Conservation (phyloP, 2,888 invertebrate genomes). For the Spodoptera littoralis region DNA sequence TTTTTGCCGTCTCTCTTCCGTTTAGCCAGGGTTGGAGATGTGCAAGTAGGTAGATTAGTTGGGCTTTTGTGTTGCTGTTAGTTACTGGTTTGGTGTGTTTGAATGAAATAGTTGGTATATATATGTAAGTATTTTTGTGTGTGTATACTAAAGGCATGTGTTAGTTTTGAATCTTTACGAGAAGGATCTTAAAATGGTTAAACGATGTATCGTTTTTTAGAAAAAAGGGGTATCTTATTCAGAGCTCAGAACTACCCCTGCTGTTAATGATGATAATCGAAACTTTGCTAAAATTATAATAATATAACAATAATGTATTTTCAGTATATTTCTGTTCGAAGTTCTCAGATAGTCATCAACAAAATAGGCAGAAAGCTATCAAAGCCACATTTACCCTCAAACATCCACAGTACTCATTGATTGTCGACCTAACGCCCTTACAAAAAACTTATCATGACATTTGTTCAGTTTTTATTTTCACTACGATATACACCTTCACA, state of each 20-base stretch:
- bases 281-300: background rate
- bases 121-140: too few species aligned
- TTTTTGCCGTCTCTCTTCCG: constrained; percentile 86
- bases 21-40: constrained; percentile 73
- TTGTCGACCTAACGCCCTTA: constrained; percentile 85
- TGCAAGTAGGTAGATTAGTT: constrained; percentile 56
- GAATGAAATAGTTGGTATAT: too few species aligned
- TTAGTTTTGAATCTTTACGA: too few species aligned
- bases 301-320: background rate
- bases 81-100: background rate
- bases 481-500: constrained; percentile 80
- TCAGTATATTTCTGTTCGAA: background rate
- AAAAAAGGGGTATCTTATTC: too few species aligned
- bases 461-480: constrained; percentile 87
- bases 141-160: too few species aligned
- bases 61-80: background rate
- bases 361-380: constrained; percentile 62
- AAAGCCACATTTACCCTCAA: constrained; percentile 50
- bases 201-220: too few species aligned
- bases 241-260: too few species aligned
- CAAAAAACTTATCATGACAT: constrained; percentile 85
- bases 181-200: too few species aligned
- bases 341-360: constrained; percentile 59
- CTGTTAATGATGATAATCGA: background rate
- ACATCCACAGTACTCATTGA: constrained; percentile 77